Percentiles rank a stretch among this genome's conserved stretches.
These are phyloP conservation scores for Micrastur ruficollis DNA, from an alignment of 2,797 vertebrate genomes.

Conservation along the genomic window DNA sequence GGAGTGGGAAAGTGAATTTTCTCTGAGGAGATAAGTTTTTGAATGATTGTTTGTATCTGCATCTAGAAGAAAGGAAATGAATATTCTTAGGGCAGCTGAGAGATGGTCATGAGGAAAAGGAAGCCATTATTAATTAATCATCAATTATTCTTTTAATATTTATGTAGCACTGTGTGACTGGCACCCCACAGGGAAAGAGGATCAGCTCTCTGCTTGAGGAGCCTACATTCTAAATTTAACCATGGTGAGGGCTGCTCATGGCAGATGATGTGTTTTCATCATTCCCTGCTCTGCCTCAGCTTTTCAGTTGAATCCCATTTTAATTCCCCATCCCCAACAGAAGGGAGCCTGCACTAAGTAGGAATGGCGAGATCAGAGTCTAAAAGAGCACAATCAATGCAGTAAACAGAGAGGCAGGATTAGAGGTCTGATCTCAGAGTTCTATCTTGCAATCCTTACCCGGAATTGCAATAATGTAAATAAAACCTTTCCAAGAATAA, in stretches of 20 bases:
- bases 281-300: constrained; percentile 32
- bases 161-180: constrained; percentile 38
- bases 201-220: constrained; percentile 54
- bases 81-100: not conserved
- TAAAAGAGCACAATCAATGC: constrained; percentile 25
- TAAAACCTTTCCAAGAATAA: constrained; percentile 34
- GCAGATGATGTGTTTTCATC: constrained; percentile 57
- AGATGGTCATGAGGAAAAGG: constrained; percentile 41
- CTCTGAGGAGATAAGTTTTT: not conserved
- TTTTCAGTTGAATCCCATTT: constrained; percentile 33
- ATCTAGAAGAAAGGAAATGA: constrained; percentile 20
- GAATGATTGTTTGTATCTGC: constrained; percentile 30
- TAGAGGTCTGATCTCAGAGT: constrained; percentile 15
- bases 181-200: constrained; percentile 10
- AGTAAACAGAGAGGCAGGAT: constrained; percentile 47
- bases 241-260: not conserved
- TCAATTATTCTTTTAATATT: constrained; percentile 65
- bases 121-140: constrained; percentile 62
- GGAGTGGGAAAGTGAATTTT: not conserved
- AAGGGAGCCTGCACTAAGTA: not conserved
- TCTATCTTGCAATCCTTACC: constrained; percentile 21
- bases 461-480: constrained; percentile 47
- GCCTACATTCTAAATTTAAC: constrained; percentile 48
- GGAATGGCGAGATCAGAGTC: constrained; percentile 9
- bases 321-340: constrained; percentile 26